Base-by-base conservation (phyloP, 2,797 vertebrate genomes). In the Florisuga fusca region DNA sequence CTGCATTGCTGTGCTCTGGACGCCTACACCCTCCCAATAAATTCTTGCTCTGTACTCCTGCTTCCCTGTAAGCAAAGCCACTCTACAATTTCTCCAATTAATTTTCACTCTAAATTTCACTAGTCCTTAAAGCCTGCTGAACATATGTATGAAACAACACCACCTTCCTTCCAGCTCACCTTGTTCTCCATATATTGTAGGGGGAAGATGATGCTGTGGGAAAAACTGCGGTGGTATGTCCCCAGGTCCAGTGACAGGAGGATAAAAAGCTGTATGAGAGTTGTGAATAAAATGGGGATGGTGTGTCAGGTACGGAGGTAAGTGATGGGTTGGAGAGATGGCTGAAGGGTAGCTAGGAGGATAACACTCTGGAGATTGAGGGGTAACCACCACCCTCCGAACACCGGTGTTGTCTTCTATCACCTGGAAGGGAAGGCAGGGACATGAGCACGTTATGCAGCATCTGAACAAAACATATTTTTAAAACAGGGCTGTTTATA, bases 321-420 rank as follows among this genome's bases (percentile, higher is more conserved):
- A 97, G 97, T 99, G 99, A 80, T 99, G 99, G 46, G 99, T 99
- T 41, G 99, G 99, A 41, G 99, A 99, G 96, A 99, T 99, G 87
- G 99, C 99, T 0, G 99, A 99, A 64, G 99, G 99, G 85, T 99
- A 99, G 77, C 99, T 99, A 61, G 99, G 99, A 38, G 99, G 99
- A 87, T 99, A 99, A 96, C 99, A 99, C 92, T 99, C 99, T 1
- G 99, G 99, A 94, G 99, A 99, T 96, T 99, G 99, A 12, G 99
- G 99, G 51, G 99, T 99, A 72, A 99, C 99, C 84, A 99, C 99
- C 96, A 99, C 99, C 91, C 99, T 98, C 41, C 99, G 98, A 62
- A 99, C 99, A 33, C 99, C 99, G 8, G 99, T 99, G 97, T 97
- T 99, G 92, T 99, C 99, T 97, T 99, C 99, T 95, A 99, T 98